Percentiles rank a stretch among this genome's conserved stretches.
Evolutionary conservation across 1,140 invertebrate species (phyloP).

Genomic region (Bombus waltoni): DNA sequence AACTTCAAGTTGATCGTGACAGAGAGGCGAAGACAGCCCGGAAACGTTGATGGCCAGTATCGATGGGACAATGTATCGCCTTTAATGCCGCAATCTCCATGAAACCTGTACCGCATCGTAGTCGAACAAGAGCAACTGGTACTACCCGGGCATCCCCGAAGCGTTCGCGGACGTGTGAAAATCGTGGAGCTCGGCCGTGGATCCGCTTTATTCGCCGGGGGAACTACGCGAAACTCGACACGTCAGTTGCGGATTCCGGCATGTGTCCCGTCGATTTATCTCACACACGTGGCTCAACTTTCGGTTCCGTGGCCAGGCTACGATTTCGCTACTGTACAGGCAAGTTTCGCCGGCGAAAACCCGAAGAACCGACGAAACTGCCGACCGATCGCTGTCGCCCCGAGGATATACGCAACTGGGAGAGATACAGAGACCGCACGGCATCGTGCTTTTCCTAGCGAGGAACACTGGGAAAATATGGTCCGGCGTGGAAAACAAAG

Average conservation of each 20-base stretch:
- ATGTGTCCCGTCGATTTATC: slow-evolving; percentile 54
- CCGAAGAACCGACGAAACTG: not conserved
- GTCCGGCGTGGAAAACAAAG: not conserved
- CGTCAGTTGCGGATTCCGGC: slow-evolving; percentile 50
- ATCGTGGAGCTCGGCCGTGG: not conserved
- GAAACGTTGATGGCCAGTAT: not conserved
- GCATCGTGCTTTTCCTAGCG: not conserved
- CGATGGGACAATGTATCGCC: not conserved
- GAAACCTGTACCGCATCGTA: not conserved
- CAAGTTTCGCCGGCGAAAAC: slow-evolving; percentile 8
- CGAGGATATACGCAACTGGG: not conserved
- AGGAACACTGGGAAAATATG: not conserved
- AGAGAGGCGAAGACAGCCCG: not conserved
- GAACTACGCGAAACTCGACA: slow-evolving; percentile 27
- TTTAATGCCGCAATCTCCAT: slow-evolving; percentile 8
- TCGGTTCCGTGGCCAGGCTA: not conserved
- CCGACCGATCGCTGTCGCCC: not conserved
- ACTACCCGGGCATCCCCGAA: not conserved
- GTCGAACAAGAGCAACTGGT: slow-evolving; percentile 13
- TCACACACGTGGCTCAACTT: slow-evolving; percentile 47
- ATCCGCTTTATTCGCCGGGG: slow-evolving; percentile 17
- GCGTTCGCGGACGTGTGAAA: slow-evolving; percentile 26
- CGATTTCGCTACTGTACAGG: slow-evolving; percentile 2
- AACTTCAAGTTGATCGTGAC: not conserved
- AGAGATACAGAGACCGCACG: not conserved